Conservation (phyloP, 2,888 invertebrate genomes). For the Leptinotarsa tumamoca region DNA sequence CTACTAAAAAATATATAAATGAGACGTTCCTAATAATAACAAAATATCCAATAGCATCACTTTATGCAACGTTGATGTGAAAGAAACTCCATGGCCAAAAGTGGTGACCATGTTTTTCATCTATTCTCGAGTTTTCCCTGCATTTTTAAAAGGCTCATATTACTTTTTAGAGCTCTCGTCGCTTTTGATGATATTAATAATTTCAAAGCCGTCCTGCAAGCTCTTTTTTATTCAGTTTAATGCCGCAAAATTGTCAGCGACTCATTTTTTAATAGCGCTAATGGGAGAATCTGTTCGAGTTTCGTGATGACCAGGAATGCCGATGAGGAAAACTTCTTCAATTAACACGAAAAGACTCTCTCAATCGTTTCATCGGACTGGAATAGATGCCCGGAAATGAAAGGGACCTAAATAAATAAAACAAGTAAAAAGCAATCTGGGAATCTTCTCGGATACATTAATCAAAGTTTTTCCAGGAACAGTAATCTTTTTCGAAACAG, state of each 20-base stretch:
- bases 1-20: neutral
- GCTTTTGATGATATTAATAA: constrained; percentile 20
- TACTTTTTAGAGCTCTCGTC: neutral
- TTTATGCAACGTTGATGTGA: neutral
- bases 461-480: constrained; percentile 15
- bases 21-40: neutral
- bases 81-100: neutral
- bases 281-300: constrained; percentile 6
- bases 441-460: constrained; percentile 21
- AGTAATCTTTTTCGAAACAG: neutral
- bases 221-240: constrained; percentile 3
- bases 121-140: neutral
- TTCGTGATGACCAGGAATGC: neutral
- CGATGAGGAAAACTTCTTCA: constrained; percentile 19
- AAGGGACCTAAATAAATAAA: constrained; percentile 26
- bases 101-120: neutral
- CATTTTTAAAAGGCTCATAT: neutral
- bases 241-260: constrained; percentile 1
- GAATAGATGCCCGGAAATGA: constrained; percentile 13
- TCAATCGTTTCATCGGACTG: constrained; percentile 26
- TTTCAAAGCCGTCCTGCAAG: constrained; percentile 5
- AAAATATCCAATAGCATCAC: neutral
- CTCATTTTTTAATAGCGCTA: constrained; percentile 16
- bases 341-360: constrained; percentile 25
- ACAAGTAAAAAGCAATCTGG: constrained; percentile 27